Conservation (phyloP, 37 sponge, comb jelly and placozoan species). For the Theonella swinhoei region DNA sequence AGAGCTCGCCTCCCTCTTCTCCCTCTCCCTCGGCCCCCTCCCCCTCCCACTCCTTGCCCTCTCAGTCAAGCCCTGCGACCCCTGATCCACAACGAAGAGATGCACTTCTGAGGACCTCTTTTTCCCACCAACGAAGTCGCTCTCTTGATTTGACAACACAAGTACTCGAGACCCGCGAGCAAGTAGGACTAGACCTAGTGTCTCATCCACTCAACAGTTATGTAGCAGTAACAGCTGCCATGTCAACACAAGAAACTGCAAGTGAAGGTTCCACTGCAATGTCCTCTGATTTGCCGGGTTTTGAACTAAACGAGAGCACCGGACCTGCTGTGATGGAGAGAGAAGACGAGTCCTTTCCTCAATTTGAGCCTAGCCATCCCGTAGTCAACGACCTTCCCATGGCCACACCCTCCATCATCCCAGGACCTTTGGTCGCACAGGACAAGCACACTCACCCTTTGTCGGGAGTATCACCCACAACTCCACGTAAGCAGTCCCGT, state of each 20-base stretch:
- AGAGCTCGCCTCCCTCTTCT: neutral
- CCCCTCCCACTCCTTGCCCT: neutral
- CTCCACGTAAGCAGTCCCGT: neutral
- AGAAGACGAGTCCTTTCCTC: constrained; percentile 23
- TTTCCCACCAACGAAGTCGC: neutral
- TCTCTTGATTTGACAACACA: neutral
- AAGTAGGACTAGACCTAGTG: neutral
- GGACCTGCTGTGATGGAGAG: neutral
- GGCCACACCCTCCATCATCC: neutral
- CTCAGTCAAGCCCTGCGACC: neutral
- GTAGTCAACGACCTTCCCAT: constrained; percentile 31
- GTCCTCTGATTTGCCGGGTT: no score
- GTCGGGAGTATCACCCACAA: neutral
- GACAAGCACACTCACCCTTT: neutral
- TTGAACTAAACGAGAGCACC: no score
- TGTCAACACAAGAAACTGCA: neutral
- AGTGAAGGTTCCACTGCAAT: neutral
- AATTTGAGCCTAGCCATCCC: constrained; percentile 3
- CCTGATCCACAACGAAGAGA: neutral
- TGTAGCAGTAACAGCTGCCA: no score
- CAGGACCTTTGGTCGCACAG: neutral
- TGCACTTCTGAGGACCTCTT: neutral
- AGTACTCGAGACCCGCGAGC: neutral
- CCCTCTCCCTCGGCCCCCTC: neutral
- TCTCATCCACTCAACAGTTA: no score